Base-by-base conservation (phyloP, 2,888 invertebrate species). In the Sialis fuliginosa region DNA sequence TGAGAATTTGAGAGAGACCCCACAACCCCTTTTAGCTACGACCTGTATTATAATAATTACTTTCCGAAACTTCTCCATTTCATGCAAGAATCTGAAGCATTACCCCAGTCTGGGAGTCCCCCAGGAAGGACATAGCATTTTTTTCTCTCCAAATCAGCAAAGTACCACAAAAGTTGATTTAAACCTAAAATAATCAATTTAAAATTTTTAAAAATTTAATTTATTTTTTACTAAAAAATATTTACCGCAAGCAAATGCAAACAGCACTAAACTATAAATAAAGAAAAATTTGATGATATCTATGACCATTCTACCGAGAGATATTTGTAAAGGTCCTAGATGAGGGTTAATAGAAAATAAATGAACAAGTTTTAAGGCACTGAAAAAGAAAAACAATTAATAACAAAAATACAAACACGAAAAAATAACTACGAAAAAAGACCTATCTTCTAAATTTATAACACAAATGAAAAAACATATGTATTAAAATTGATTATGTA, bases 81-180 rank as follows among this genome's bases (percentile, higher is more conserved):
- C 70, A 81, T 77, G 57, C 89, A 89, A 6, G 88, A 72, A 54
- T 86, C 85, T 0, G 76, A 76, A 39, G 78, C 73, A 35, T 77
- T 75, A 30, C 77, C 81, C 83, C 86, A 88, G 57, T 86, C 82
- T 0, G 88, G 79, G 40, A 75, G 63, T 6, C 78, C 81, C 22
- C 75, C 79, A 1, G 80, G 77, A 35, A 81, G 62, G 6, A 74
- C 74, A 62, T 80, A 88, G 60, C 89, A 89, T 60, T 85, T 87
- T 46, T 75, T 69, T 57, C 80, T 79, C 63, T 89, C 89, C 62
- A 90, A 64, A 52, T 88, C 85, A 33, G 89, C 88, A 61, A 88
- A 91, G 61, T 91, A 91, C 95, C 96, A 96, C 46, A 96, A 75
- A 45, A 89, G 65, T 65, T 97, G 96, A 68, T 96, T 85, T 49